Evolutionary conservation across 2,113 vertebrate genomes (phyloP).

Genomic region (Tetrao urogallus): DNA sequence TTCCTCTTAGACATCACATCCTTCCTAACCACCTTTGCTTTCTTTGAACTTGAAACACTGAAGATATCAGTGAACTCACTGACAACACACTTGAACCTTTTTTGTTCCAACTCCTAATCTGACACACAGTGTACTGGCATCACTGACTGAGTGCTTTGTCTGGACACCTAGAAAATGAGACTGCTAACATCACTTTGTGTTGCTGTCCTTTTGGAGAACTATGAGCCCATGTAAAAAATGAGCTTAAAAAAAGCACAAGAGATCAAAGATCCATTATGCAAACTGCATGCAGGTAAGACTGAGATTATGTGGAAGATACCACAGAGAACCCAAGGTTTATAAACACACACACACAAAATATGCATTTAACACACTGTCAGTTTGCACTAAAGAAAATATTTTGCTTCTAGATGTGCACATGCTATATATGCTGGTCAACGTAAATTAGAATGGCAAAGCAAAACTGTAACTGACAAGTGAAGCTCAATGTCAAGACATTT

Average conservation of each 20-base stretch:
- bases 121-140: neutral
- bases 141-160: neutral
- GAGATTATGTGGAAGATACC: rapidly evolving
- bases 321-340: neutral
- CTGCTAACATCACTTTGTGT: neutral
- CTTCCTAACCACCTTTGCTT: neutral
- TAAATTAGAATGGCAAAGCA: neutral
- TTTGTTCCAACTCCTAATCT: neutral
- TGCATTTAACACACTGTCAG: neutral
- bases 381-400: neutral
- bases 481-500: neutral
- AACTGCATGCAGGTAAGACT: neutral
- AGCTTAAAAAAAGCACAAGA: neutral
- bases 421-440: neutral
- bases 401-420: neutral
- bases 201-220: neutral
- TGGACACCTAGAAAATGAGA: neutral
- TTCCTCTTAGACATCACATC: neutral
- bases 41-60: neutral
- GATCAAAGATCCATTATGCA: neutral
- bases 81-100: neutral
- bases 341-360: neutral
- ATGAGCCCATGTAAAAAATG: neutral
- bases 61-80: neutral
- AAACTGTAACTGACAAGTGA: neutral